phyloP scores from a whole-genome alignment of 1,140 invertebrate species.

The Brachionus angularis region DNA sequence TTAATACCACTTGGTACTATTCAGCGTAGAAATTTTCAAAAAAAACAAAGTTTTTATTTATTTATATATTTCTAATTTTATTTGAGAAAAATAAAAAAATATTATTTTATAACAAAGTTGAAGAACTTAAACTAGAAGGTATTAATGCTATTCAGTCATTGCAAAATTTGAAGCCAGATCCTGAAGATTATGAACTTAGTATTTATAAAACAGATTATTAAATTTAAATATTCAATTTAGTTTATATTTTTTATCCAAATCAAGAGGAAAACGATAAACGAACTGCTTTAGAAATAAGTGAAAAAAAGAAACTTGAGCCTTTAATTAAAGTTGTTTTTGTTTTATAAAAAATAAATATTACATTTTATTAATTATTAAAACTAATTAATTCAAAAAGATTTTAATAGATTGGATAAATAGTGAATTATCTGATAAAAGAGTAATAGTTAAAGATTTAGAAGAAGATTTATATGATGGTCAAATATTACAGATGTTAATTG shows the following conservation, averaged over 20 bases:
- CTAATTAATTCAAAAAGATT: conserved; percentile 60
- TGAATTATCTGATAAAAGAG: conserved; percentile 88
- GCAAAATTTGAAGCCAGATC: conserved; percentile 23
- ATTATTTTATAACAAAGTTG: no score
- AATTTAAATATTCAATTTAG: not conserved
- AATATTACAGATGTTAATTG: conserved; percentile 88
- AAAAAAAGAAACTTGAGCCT: conserved; percentile 69
- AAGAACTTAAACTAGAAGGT: conserved; percentile 27
- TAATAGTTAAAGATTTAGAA: conserved; percentile 92
- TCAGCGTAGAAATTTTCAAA: conserved; percentile 16
- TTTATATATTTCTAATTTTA: not conserved
- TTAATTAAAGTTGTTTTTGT: conserved; percentile 6
- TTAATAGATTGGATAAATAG: conserved; percentile 98
- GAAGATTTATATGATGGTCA: conserved; percentile 98
- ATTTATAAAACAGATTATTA: not conserved
- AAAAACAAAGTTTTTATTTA: conserved; percentile 27
- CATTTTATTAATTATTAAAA: conserved; percentile 9
- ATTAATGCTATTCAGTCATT: conserved; percentile 37
- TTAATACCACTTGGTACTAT: conserved; percentile 32
- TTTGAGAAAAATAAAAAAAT: no score
- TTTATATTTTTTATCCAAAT: conserved; percentile 45
- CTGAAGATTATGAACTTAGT: conserved; percentile 37
- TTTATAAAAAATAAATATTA: not conserved
- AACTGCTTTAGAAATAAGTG: conserved; percentile 84
- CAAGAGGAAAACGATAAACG: conserved; percentile 91